phyloP scores from a whole-genome alignment of 2,888 invertebrate genomes.

The Cancer borealis region DNA sequence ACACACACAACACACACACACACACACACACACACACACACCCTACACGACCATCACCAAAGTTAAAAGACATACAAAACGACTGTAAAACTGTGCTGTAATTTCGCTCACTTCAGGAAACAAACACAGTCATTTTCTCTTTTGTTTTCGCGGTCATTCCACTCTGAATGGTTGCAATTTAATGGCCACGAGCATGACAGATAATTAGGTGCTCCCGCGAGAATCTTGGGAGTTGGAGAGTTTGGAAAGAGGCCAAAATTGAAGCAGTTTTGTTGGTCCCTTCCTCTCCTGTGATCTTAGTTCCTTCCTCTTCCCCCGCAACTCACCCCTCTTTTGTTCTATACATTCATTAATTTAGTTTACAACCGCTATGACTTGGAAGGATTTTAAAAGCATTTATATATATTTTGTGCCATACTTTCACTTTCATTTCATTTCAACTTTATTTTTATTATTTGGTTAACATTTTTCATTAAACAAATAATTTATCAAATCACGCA shows the following conservation, averaged over 20 bases:
- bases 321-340: background rate
- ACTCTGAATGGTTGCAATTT: background rate
- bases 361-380: background rate
- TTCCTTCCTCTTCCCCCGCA: background rate
- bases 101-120: slow-evolving; percentile 12
- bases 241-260: slow-evolving; percentile 4
- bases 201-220: background rate
- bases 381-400: background rate
- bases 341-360: background rate
- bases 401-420: background rate
- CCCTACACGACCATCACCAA: too few relatives aligned
- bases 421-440: background rate
- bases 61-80: background rate
- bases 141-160: background rate
- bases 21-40: background rate
- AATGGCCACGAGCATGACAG: background rate
- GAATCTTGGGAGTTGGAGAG: background rate
- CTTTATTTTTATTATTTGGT: background rate
- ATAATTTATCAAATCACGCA: too few relatives aligned
- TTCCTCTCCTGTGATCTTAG: background rate
- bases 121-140: background rate
- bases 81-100: background rate
- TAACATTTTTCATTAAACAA: too few relatives aligned
- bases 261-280: background rate
- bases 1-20: background rate